Evolutionary conservation across 2,113 vertebrate genomes (phyloP).

Genomic region (Crotalus viridis): DNA sequence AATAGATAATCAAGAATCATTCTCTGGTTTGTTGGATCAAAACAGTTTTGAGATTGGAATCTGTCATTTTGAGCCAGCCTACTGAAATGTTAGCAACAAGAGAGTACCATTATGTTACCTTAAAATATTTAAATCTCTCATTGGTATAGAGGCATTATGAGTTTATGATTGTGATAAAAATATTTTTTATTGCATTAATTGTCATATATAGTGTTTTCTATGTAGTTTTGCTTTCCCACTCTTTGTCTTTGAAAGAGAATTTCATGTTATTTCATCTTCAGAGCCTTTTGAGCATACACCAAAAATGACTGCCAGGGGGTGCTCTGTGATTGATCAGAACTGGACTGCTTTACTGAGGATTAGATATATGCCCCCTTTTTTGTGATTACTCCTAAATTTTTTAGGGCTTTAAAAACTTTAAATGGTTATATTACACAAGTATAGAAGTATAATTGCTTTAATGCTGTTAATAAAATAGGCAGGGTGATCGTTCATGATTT

Average conservation of each 20-base stretch:
- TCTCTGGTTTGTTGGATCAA: neutral
- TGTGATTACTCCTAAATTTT: neutral
- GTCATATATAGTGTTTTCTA: conserved; percentile 30
- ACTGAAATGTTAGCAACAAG: neutral
- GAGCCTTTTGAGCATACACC: conserved; percentile 17
- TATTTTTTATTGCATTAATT: conserved; percentile 8
- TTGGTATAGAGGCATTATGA: neutral
- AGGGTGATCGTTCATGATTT: neutral
- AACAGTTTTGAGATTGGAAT: neutral
- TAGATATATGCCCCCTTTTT: neutral
- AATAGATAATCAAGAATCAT: neutral
- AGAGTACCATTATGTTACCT: neutral
- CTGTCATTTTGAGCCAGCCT: neutral
- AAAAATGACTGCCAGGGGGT: conserved; percentile 60
- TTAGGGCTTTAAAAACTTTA: conserved; percentile 23
- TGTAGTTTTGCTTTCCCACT: conserved; percentile 18
- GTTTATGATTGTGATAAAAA: neutral
- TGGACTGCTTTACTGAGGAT: neutral
- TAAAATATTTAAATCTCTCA: neutral
- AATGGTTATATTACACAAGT: neutral
- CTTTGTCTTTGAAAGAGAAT: conserved; percentile 36
- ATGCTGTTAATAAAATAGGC: neutral
- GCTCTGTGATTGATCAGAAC: conserved; percentile 51
- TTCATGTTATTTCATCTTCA: conserved; percentile 8
- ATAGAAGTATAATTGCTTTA: neutral